A percentile compares a stretch with the other conserved stretches of the same genome.
These are phyloP conservation scores for Drosophila mettleri DNA, from an alignment of 2,888 invertebrate genomes.

Conservation along the genomic window DNA sequence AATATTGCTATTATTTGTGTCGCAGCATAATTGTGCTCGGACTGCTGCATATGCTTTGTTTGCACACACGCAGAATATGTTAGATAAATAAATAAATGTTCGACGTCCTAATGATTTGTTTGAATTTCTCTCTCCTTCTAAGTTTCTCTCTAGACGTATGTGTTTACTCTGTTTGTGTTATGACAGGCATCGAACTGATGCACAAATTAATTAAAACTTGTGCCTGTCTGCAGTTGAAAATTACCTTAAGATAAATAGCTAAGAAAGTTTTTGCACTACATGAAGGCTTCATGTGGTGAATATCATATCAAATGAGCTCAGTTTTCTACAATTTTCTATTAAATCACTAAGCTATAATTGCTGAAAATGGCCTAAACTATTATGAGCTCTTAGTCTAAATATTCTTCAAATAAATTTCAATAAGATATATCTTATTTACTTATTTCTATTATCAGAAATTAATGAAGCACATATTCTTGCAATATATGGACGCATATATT, in stretches of 20 bases:
- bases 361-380: no score
- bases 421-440: no score
- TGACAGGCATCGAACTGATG: slow-evolving; percentile 67
- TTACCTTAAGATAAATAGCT: slow-evolving; percentile 34
- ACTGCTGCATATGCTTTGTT: slow-evolving; percentile 43
- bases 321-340: background rate
- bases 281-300: background rate
- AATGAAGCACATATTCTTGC: no score
- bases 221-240: slow-evolving; percentile 29
- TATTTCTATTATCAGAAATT: no score
- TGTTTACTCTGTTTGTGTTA: slow-evolving; percentile 62
- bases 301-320: slow-evolving; percentile 11
- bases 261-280: background rate
- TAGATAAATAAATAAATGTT: slow-evolving; percentile 54
- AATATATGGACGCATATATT: no score
- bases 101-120: slow-evolving; percentile 55
- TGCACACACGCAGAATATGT: slow-evolving; percentile 42
- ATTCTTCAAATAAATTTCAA: no score
- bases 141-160: background rate
- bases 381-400: background rate
- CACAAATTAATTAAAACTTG: slow-evolving; percentile 74
- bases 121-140: slow-evolving; percentile 14
- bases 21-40: slow-evolving; percentile 32
- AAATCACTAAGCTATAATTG: background rate
- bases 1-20: slow-evolving; percentile 72